Evolutionary conservation across 2,888 invertebrate species (phyloP), one percentile per base, ranked within the genome.

Genomic region (Enchytraeus crypticus): DNA sequence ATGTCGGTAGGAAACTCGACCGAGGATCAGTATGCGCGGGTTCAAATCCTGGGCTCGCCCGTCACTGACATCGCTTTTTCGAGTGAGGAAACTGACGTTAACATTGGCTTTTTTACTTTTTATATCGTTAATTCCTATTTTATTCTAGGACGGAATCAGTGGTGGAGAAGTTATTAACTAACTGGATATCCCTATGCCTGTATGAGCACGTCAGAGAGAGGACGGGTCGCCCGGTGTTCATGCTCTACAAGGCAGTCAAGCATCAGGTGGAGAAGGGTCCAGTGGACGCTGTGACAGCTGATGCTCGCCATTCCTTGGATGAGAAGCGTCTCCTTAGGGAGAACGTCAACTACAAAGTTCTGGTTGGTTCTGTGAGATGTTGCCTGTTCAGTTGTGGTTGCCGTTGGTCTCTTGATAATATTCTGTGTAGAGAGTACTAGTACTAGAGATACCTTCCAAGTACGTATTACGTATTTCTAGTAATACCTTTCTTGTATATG

Each of bases 231-330:
- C 93, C 95, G 59, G 84, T 98, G 61, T 99, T 93, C 82, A 89
- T 97, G 85, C 84, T 98, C 71, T 98, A 95, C 82, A 88, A 95
- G 81, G 97, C 97, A 65, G 95, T 98, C 78, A 97, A 98, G 81
- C 95, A 97, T 75, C 97, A 98, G 82, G 95, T 96, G 66, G 97
- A 98, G 82, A 98, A 97, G 81, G 97, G 98, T 57, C 97, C 98
- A 56, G 96, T 98, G 59, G 98, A 98, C 82, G 89, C 91, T 51
- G 88, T 96, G 72, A 93, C 93, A 55, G 92, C 92, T 54, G 97
- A 98, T 81, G 96, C 97, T 57, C 85, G 96, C 68, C 98, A 98
- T 80, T 97, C 98, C 4, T 84, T 98, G 33, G 93, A 95, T 74
- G 97, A 98, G 79, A 97, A 98, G 80, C 96, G 97, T 81, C 86